phyloP scores from a whole-genome alignment of 1,140 invertebrate genomes.

The Conus ventricosus region DNA sequence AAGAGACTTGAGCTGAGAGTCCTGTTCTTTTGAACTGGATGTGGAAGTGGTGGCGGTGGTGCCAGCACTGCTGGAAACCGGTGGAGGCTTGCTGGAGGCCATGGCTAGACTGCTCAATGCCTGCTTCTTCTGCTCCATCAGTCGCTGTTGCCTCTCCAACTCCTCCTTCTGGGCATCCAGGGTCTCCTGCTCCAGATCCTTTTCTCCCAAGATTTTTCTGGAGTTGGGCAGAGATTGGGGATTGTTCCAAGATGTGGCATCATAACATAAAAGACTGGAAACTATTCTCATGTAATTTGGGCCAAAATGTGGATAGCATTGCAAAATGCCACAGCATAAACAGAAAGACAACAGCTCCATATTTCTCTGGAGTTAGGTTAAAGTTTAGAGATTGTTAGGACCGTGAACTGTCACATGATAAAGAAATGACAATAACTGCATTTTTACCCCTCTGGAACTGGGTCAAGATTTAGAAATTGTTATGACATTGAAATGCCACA shows the following conservation, averaged over 20 bases:
- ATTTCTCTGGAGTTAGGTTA: too few species aligned
- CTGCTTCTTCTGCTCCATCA: conserved; percentile 68
- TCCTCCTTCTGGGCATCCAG: conserved; percentile 94
- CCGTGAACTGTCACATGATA: too few species aligned
- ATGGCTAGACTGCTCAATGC: conserved; percentile 38
- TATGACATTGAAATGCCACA: too few species aligned
- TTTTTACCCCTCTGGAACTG: too few species aligned
- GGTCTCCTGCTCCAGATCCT: conserved; percentile 92
- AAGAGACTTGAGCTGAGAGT: conserved; percentile 70
- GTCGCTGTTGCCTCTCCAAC: conserved; percentile 82
- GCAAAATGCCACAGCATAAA: too few species aligned
- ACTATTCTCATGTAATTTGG: too few species aligned
- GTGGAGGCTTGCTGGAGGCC: conserved; percentile 28
- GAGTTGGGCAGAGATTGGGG: conserved; percentile 65
- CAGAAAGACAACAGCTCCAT: too few species aligned
- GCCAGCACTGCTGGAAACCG: conserved; percentile 39
- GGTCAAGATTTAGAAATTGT: too few species aligned
- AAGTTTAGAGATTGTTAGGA: too few species aligned
- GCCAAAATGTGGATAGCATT: too few species aligned
- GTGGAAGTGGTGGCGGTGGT: conserved; percentile 44
- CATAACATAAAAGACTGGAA: neutral
- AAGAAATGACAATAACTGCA: too few species aligned
- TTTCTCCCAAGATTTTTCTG: conserved; percentile 93
- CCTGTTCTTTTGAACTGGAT: conserved; percentile 57
- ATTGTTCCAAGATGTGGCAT: neutral